A percentile compares a stretch with the other conserved stretches of the same genome.
These are phyloP conservation scores for Zygaena filipendulae DNA, from an alignment of 2,888 invertebrate genomes.

Conservation along the genomic window DNA sequence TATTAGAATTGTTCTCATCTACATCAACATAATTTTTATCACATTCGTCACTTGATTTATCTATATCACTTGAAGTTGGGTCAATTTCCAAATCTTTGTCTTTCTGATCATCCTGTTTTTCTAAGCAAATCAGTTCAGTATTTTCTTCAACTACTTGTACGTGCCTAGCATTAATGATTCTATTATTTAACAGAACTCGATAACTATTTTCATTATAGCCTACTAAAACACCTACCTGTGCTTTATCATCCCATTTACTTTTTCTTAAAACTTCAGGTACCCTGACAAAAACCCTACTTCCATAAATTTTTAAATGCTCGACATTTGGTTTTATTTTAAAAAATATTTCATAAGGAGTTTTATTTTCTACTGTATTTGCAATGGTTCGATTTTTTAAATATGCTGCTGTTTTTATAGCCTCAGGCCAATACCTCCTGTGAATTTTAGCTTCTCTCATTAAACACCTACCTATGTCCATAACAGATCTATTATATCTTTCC, in stretches of 20 bases:
- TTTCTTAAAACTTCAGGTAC: no score
- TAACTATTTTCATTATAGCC: no score
- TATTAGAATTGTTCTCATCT: slow-evolving; percentile 6
- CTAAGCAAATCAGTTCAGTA: no score
- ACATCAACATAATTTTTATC: slow-evolving; percentile 13
- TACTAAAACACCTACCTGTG: no score
- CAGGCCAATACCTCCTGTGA: slow-evolving; percentile 19
- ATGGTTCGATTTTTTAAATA: slow-evolving; percentile 22
- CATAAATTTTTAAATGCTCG: slow-evolving; percentile 20
- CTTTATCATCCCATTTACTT: no score
- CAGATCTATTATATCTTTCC: slow-evolving; percentile 20
- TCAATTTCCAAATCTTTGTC: slow-evolving; percentile 3
- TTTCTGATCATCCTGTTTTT: slow-evolving; percentile 11
- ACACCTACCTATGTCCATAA: slow-evolving; percentile 21
- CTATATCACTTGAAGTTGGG: slow-evolving; percentile 11
- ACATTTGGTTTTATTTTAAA: slow-evolving; percentile 18
- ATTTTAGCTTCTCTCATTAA: slow-evolving; percentile 19
- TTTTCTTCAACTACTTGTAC: no score
- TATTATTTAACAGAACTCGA: no score
- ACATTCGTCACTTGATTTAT: slow-evolving; percentile 7
- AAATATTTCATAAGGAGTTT: slow-evolving; percentile 22
- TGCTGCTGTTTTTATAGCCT: slow-evolving; percentile 21
- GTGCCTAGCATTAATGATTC: no score
- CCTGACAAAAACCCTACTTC: slow-evolving; percentile 23
- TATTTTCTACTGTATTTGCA: slow-evolving; percentile 20